Percentiles rank a stretch among this genome's conserved stretches.
Conservation (phyloP, 2,888 invertebrate genomes). For the Leptinotarsa haldemani region DNA sequence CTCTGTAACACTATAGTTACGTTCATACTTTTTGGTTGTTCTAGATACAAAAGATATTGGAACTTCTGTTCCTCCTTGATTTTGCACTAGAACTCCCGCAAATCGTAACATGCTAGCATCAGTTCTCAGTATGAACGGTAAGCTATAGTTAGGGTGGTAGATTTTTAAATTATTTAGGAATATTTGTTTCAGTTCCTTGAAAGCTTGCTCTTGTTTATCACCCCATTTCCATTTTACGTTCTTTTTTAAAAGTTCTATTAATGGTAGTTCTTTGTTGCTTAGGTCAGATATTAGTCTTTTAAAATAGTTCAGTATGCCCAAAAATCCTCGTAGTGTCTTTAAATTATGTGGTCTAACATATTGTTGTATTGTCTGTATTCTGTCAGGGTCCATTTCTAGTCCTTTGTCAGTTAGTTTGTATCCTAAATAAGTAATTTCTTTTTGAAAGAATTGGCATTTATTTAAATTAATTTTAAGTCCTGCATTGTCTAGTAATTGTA, state of each 20-base stretch:
- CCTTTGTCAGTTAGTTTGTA: conserved; percentile 44
- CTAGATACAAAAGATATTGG: conserved; percentile 21
- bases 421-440: conserved; percentile 53
- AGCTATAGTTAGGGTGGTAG: conserved; percentile 23
- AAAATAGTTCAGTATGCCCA: conserved; percentile 44
- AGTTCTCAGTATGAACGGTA: conserved; percentile 19
- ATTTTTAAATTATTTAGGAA: conserved; percentile 25
- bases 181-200: conserved; percentile 23
- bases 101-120: conserved; percentile 24
- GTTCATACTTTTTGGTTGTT: background rate
- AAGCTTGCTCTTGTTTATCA: conserved; percentile 24
- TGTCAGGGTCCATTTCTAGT: conserved; percentile 48
- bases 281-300: conserved; percentile 29
- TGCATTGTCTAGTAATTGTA: conserved; percentile 46
- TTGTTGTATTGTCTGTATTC: conserved; percentile 48
- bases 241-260: conserved; percentile 27
- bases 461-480: conserved; percentile 54
- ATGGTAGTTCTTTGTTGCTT: conserved; percentile 22
- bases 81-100: conserved; percentile 7
- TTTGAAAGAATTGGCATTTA: conserved; percentile 53
- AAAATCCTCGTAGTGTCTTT: conserved; percentile 53
- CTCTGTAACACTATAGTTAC: too few relatives aligned
- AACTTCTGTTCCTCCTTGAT: conserved; percentile 12
- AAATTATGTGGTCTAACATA: conserved; percentile 50
- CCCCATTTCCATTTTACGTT: conserved; percentile 27